Evolutionary conservation across 2,797 vertebrate genomes (phyloP), one percentile per base, ranked within the genome.

Genomic region (Iguana delicatissima): DNA sequence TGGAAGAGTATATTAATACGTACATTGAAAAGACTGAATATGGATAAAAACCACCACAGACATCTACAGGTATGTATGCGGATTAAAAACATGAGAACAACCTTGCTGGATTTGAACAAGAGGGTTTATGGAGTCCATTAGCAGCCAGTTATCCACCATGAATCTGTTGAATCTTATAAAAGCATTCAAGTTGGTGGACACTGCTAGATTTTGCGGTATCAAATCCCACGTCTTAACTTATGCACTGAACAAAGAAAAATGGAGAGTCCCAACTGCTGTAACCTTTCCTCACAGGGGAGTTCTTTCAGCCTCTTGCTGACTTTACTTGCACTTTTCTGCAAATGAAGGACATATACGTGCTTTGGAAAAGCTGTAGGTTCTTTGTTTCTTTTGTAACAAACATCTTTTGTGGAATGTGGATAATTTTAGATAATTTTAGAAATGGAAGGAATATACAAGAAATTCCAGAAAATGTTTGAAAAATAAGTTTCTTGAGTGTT

Each of bases 311-410:
- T 55, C 35, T 74, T 74, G n/a, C 20, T 38, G 16, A 74, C 20
- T 74, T 74, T 74, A 50, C 64, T n/a, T 46, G 16, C 29, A 46
- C 42, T 46, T 46, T 46, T 46, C 46, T 72, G 4, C 50, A 38
- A 16, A 72, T 69, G 69, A 50, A n/a, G 50, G 52, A 20, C 64
- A 85, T 13, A n/a, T 72, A 46, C 4, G n/a, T 1, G 22, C 0
- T 35, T 81, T 35, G 42, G 18, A 50, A 81, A 69, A 80, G 7
- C n/a, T 80, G 13, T 16, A 59, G 38, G 13, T 42, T 32, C 26
- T n/a, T 67, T 89, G 86, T 93, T 84, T 8, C 59, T 73, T 83
- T 80, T 69, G 79, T 62, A 52, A 69, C 90, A 92, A 92, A 62
- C 32, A 32, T 89, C 7, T 84, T 77, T 14, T 80, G 7, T 50